Percentiles rank a stretch among this genome's conserved stretches.
Evolutionary conservation across 2,797 vertebrate genomes (phyloP).

Genomic region (Otolemur crassicaudatus): DNA sequence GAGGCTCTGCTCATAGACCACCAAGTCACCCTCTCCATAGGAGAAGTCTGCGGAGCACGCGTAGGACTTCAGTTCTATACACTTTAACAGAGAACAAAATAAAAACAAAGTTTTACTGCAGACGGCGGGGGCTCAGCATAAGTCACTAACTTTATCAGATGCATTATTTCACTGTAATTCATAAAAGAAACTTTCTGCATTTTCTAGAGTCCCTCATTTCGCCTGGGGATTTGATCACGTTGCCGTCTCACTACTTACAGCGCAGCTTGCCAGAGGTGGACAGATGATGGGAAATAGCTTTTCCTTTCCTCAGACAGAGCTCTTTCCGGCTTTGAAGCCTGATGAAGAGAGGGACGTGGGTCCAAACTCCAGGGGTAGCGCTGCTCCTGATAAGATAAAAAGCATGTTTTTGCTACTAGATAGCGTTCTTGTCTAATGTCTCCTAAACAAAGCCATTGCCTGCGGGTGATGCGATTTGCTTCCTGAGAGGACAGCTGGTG

Average conservation of each 20-base stretch:
- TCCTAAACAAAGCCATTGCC: not conserved
- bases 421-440: not conserved
- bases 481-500: not conserved
- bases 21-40: not conserved
- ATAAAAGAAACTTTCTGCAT: not conserved
- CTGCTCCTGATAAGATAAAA: slow-evolving; percentile 15
- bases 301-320: not conserved
- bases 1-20: not conserved
- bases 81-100: slow-evolving; percentile 52
- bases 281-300: not conserved
- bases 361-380: not conserved
- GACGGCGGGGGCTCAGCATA: not conserved
- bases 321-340: not conserved
- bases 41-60: not conserved
- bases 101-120: slow-evolving; percentile 10
- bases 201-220: not conserved
- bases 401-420: not conserved
- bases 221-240: not conserved
- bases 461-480: not conserved
- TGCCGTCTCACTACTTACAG: not conserved
- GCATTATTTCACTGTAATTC: slow-evolving; percentile 36
- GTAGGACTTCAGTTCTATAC: not conserved
- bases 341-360: not conserved
- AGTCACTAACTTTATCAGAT: not conserved
- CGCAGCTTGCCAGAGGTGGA: not conserved